These are phyloP conservation scores for Intoshia linei DNA, from an alignment of 1,140 invertebrate genomes.

Conservation along the genomic window DNA sequence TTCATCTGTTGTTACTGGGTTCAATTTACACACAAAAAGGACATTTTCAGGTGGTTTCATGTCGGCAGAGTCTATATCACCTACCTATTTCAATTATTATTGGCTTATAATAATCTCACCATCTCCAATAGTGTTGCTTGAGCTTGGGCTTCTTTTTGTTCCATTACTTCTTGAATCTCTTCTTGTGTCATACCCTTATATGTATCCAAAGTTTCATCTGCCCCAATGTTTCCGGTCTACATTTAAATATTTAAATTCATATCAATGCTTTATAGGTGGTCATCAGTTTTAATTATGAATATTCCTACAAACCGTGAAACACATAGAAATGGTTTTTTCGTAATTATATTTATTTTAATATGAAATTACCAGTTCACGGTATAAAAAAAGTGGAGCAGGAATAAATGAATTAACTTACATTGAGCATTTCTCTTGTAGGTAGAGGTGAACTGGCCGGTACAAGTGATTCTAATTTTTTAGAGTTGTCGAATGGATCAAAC, in stretches of 20 bases:
- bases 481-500: slow-evolving; percentile 76
- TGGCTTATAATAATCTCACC: slow-evolving; percentile 18
- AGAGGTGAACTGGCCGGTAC: slow-evolving; percentile 51
- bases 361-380: background rate
- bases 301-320: background rate
- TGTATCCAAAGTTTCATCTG: slow-evolving; percentile 75
- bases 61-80: slow-evolving; percentile 77
- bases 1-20: slow-evolving; percentile 85
- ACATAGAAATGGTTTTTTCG: background rate
- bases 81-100: slow-evolving; percentile 27
- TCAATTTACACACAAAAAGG: slow-evolving; percentile 94
- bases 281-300: background rate
- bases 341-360: background rate
- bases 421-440: slow-evolving; percentile 39
- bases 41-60: slow-evolving; percentile 94
- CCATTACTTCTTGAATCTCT: slow-evolving; percentile 52
- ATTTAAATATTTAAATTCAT: slow-evolving; percentile 8
- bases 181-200: slow-evolving; percentile 41
- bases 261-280: background rate
- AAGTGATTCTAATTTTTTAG: slow-evolving; percentile 29
- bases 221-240: slow-evolving; percentile 50
- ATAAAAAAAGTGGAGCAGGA: background rate
- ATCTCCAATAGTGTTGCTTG: slow-evolving; percentile 87
- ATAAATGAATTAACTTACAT: slow-evolving; percentile 19
- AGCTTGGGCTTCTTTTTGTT: slow-evolving; percentile 66